Percentiles rank a stretch among this genome's conserved stretches.
phyloP scores from a whole-genome alignment of 2,888 invertebrate genomes.

The Andricus curvator region DNA sequence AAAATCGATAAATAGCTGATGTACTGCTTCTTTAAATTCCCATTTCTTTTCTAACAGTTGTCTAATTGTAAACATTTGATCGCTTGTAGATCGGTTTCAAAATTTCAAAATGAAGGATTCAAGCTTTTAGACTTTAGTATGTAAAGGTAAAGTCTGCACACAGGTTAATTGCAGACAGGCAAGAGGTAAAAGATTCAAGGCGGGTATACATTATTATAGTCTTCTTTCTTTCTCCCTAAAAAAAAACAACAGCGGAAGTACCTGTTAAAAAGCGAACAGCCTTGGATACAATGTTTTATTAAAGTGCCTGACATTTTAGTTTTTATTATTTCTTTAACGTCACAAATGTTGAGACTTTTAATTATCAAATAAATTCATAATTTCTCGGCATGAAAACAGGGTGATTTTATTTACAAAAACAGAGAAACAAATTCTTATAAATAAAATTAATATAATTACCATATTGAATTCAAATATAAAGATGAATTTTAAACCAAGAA shows the following conservation, averaged over 20 bases:
- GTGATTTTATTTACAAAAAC: too few relatives aligned
- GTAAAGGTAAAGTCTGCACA: conserved; percentile 12
- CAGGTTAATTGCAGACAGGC: conserved; percentile 22
- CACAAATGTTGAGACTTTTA: neutral
- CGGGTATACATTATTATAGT: conserved; percentile 5
- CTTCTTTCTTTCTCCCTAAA: neutral
- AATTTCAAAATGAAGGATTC: neutral
- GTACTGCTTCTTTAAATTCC: too few relatives aligned
- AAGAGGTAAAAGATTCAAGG: conserved; percentile 14
- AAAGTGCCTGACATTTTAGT: neutral
- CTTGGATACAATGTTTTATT: neutral
- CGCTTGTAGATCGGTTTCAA: too few relatives aligned
- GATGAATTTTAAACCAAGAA: too few relatives aligned
- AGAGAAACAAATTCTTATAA: too few relatives aligned
- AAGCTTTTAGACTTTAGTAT: neutral
- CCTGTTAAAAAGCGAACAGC: neutral
- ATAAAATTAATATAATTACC: too few relatives aligned
- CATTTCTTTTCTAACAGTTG: too few relatives aligned
- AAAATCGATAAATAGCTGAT: too few relatives aligned
- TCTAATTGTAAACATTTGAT: too few relatives aligned
- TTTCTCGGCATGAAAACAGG: neutral
- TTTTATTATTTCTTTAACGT: neutral
- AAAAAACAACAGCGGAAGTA: neutral
- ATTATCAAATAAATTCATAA: neutral
- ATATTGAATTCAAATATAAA: too few relatives aligned